phyloP scores from a whole-genome alignment of 2,888 invertebrate species.

The Ceraclea dissimilis region DNA sequence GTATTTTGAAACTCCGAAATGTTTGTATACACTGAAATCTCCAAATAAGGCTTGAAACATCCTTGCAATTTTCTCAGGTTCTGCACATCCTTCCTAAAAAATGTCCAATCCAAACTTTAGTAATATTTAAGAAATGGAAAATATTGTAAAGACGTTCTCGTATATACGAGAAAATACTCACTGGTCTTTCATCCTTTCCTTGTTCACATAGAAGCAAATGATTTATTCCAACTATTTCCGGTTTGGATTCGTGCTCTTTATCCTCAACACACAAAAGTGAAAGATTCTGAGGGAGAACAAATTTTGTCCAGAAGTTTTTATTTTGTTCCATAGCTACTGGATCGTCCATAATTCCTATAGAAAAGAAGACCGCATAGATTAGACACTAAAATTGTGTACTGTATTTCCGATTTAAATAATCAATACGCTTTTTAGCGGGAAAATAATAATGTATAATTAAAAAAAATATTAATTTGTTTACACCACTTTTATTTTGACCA shows the following conservation, averaged over 20 bases:
- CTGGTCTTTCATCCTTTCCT: slow-evolving; percentile 4
- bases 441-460: not conserved
- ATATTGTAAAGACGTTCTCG: slow-evolving; percentile 3
- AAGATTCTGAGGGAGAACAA: slow-evolving; percentile 12
- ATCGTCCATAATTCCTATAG: not conserved
- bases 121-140: no score
- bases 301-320: slow-evolving; percentile 14
- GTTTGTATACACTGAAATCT: slow-evolving; percentile 13
- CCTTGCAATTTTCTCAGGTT: slow-evolving; percentile 8
- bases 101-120: not conserved
- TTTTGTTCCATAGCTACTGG: not conserved
- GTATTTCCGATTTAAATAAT: not conserved
- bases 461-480: no score
- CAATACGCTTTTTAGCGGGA: not conserved
- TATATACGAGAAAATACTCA: no score
- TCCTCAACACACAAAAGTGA: slow-evolving; percentile 21
- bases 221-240: slow-evolving; percentile 18
- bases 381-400: not conserved
- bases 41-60: slow-evolving; percentile 13
- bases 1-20: slow-evolving; percentile 13
- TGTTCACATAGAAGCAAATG: slow-evolving; percentile 9
- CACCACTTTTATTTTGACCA: no score
- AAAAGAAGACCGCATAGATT: not conserved
- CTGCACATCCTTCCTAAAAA: slow-evolving; percentile 14
- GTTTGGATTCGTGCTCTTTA: not conserved